Percentiles rank a stretch among this genome's conserved stretches.
Conservation (phyloP, 2,113 vertebrate species). For the Canis aureus region DNA sequence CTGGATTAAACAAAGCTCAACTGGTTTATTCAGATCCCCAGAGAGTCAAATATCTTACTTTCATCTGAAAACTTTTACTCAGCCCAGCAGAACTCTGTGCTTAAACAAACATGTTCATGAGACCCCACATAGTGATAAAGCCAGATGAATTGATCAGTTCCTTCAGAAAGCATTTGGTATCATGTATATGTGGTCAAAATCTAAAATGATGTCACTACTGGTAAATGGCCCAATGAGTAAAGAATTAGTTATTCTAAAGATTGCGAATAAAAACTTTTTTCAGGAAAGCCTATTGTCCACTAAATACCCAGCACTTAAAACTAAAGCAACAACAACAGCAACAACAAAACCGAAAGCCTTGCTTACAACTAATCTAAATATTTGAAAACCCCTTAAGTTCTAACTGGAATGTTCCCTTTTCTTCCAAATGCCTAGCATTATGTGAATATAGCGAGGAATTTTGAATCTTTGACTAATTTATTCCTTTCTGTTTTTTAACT, state of each 20-base stretch:
- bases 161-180: constrained; percentile 47
- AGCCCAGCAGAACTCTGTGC: constrained; percentile 9
- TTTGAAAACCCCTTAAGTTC: constrained; percentile 40
- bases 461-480: not conserved
- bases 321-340: not conserved
- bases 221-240: not conserved
- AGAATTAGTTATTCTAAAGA: constrained; percentile 28
- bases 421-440: not conserved
- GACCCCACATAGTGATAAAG: constrained; percentile 28
- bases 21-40: constrained; percentile 55
- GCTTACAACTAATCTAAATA: constrained; percentile 23
- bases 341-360: not conserved
- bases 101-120: constrained; percentile 56
- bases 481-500: not conserved
- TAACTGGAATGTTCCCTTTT: constrained; percentile 30
- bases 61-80: constrained; percentile 32
- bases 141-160: not conserved
- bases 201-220: constrained; percentile 30
- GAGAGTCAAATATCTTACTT: constrained; percentile 55
- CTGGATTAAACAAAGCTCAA: constrained; percentile 35
- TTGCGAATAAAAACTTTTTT: constrained; percentile 18
- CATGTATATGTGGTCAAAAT: not conserved
- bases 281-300: not conserved
- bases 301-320: constrained; percentile 22
- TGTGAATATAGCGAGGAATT: not conserved